phyloP scores from a whole-genome alignment of 2,888 invertebrate species.

The Drosophila pegasa region DNA sequence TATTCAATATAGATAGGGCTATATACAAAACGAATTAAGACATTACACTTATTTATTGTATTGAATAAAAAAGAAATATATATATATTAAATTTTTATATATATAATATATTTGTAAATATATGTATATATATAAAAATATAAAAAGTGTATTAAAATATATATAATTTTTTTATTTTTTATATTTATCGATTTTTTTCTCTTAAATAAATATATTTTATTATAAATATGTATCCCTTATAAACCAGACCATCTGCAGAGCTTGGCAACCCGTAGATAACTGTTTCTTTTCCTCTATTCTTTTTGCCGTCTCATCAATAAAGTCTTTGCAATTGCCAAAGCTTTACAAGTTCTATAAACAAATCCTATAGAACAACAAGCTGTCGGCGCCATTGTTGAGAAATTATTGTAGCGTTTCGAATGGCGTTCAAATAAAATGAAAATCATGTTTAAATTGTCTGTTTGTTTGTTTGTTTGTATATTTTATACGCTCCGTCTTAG shows the following conservation, averaged over 20 bases:
- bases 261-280: conserved; percentile 1
- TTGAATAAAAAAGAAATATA: too few species aligned
- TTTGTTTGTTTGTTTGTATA: conserved; percentile 41
- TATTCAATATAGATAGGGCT: too few species aligned
- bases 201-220: too few species aligned
- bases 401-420: conserved; percentile 62
- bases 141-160: too few species aligned
- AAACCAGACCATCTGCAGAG: too few species aligned
- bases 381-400: conserved; percentile 32
- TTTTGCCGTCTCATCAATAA: not conserved
- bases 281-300: not conserved
- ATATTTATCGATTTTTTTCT: too few species aligned
- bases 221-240: not conserved
- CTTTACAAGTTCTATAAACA: conserved; percentile 5
- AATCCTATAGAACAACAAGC: conserved; percentile 17
- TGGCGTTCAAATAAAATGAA: conserved; percentile 52
- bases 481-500: conserved; percentile 24
- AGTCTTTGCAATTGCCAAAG: conserved; percentile 7
- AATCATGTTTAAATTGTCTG: conserved; percentile 46
- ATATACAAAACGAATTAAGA: too few species aligned
- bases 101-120: too few species aligned
- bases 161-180: too few species aligned
- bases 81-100: too few species aligned
- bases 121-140: too few species aligned
- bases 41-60: too few species aligned